Base-by-base conservation (phyloP, 1,140 invertebrate genomes). In the Brachionus calyciflorus region DNA sequence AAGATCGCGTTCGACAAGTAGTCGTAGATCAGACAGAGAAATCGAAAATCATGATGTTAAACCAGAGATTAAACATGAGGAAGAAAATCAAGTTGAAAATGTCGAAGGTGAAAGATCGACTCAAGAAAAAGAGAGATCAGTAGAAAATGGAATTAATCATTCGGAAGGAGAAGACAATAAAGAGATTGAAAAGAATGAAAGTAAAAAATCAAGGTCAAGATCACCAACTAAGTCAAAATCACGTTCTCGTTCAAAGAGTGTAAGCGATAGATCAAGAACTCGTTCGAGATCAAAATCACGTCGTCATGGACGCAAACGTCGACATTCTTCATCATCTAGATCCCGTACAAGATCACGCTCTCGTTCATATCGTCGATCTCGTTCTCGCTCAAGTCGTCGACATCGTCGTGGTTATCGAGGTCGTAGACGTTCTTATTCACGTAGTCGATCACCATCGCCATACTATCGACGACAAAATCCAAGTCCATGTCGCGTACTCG, bases 401-500 rank as follows among this genome's bases (percentile, higher is more conserved):
- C 17, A 28, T 30, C 68, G 68, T 48, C 17, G 6, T 30, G 26
- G 44, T n/a, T 9, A 30, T 19, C 44, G 44, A 10, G 24, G 26
- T 9, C 4, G 10, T 14, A n/a, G 26, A 49, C 14, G 30, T 41
- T 30, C 30, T 19, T 51, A 51, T 28, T 70, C 44, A 4, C 26
- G 48, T 12, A 51, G 68, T 33, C 24, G 68, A 17, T 37, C 68
- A 19, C 44, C 37, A 24, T 65, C 60, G 1, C 60, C 60, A 12
- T 65, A 65, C 24, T 65, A 73, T n/a, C 33, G 69, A 73, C 10
- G 76, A 17, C 30, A 97, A 79, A 91, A 93, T 84, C 93, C 94
- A 0, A 89, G 90, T 60, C 90, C 91, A 1, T 92, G 90, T n/a
- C 87, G 91, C 40, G 97, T 94, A 83, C 86, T 98, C 28, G 95